Evolutionary conservation across 2,113 vertebrate genomes (phyloP).

Genomic region (cat (Felis catus)): DNA sequence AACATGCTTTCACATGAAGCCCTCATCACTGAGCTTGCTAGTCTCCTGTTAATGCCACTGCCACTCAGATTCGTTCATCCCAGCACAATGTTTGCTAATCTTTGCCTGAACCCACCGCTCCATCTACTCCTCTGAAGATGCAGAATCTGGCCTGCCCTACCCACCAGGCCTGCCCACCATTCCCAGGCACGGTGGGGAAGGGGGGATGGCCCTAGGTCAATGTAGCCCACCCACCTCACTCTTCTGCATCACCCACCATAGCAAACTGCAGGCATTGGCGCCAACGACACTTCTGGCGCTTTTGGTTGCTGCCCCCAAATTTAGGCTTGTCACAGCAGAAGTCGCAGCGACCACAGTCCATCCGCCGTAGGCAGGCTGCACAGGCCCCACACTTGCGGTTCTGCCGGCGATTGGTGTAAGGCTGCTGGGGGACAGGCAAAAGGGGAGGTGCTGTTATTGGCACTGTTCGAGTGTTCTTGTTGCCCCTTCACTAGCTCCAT

Average conservation of each 20-base stretch:
- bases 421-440: conserved; percentile 55
- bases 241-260: conserved; percentile 85
- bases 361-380: conserved; percentile 88
- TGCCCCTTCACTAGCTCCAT: neutral
- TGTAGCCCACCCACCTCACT: neutral
- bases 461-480: neutral
- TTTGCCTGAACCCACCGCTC: neutral
- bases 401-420: conserved; percentile 80
- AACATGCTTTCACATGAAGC: neutral
- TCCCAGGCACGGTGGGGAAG: neutral
- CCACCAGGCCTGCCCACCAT: conserved; percentile 56
- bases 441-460: neutral
- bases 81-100: neutral
- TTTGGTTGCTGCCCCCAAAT: conserved; percentile 94
- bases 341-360: conserved; percentile 92
- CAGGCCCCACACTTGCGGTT: conserved; percentile 90
- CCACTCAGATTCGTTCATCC: neutral
- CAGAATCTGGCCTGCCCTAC: neutral
- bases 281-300: conserved; percentile 93
- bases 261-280: conserved; percentile 92
- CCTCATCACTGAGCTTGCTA: neutral
- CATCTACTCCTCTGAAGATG: neutral
- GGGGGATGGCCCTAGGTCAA: neutral
- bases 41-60: neutral
- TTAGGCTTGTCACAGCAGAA: conserved; percentile 94